Base-by-base conservation (phyloP, 2,113 vertebrate species). In the Xenopus tropicalis region DNA sequence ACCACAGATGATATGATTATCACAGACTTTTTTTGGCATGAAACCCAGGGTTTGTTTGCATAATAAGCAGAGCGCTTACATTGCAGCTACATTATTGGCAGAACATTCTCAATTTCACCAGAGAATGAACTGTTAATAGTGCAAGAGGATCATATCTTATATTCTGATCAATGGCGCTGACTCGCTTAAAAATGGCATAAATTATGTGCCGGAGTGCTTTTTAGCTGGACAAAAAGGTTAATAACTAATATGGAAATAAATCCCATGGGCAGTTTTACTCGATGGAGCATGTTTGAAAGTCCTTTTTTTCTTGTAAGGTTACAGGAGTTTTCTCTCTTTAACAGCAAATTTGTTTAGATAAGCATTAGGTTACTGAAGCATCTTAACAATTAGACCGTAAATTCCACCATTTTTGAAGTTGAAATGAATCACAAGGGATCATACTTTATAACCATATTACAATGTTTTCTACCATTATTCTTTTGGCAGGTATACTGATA, bases 231-330 rank as follows among this genome's bases (percentile, higher is more conserved):
- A 59, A 59, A 24, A 59, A 59, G 57, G 57, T 59, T 59, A 59
- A 59, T 59, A 59, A 59, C 57, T 59, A 59, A 59, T 59, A 59
- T 59, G 57, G 21, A 59, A 59, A 59, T 59, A 59, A 24, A 59
- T 59, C 57, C 57, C 57, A 59, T 59, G 14, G 57, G 57, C 9
- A 24, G 21, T 24, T 59, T 57, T 57, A 57, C 20, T 57, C 7
- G 22, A 59, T 16, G 14, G 57, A 59, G 11, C 21, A 23, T 59
- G 20, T 59, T 59, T 24, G 8, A 54, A 23, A 23, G 20, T 59
- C 21, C 21, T 24, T 59, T 59, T 59, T 59, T 59, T 59, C 22
- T 23, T 59, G 5, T 59, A 23, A 59, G 57, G 57, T 59, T 24
- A 23, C 21, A 59, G 21, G 11, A 59, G 57, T 21, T 6, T 57